Conservation (phyloP, 2,113 vertebrate species). For the human region GRCh38 chr4:38512001-38512500, state of each 20-base stretch:
- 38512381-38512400: too few species aligned
- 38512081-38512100: neutral
- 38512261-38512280: neutral
- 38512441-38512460: too few species aligned
- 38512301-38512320: too few species aligned
- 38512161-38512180: neutral
- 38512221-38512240: neutral
- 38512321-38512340: too few species aligned
- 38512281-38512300: too few species aligned
- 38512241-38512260: neutral
- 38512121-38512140: neutral
- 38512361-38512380: too few species aligned
- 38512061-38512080: neutral
- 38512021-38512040: slow-evolving; percentile 9
- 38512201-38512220: neutral
- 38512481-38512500: too few species aligned
- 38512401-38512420: too few species aligned
- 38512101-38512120: neutral
- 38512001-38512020: neutral
- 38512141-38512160: neutral
- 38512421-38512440: too few species aligned
- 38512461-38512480: too few species aligned
- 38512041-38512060: neutral
- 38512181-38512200: neutral
- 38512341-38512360: too few species aligned